These are phyloP conservation scores for Congeria kusceri DNA, from an alignment of 2,888 invertebrate species.

Conservation along the genomic window DNA sequence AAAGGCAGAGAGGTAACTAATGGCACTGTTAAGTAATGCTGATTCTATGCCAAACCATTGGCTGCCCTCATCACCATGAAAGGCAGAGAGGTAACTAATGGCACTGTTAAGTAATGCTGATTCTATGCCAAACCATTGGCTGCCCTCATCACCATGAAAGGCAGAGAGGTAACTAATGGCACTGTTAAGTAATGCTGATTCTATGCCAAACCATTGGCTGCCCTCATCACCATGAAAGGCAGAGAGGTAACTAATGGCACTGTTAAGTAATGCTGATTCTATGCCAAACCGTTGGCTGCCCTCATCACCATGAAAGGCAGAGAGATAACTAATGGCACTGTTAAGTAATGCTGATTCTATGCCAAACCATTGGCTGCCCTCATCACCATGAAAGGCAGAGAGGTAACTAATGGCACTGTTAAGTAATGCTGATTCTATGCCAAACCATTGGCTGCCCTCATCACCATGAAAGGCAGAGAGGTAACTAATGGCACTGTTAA, in stretches of 20 bases:
- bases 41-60: constrained; percentile 98
- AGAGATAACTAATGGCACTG: too few relatives aligned
- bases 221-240: constrained; percentile 93
- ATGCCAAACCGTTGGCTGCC: constrained; percentile 98
- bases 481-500: too few relatives aligned
- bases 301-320: constrained; percentile 92
- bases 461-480: constrained; percentile 90
- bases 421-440: constrained; percentile 99
- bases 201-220: constrained; percentile 98
- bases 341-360: too few relatives aligned
- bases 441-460: constrained; percentile 97
- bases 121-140: constrained; percentile 99
- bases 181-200: too few relatives aligned
- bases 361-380: constrained; percentile 98
- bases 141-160: constrained; percentile 95
- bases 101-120: too few relatives aligned
- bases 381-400: constrained; percentile 91
- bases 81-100: constrained; percentile 86
- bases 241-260: constrained; percentile 86
- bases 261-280: too few relatives aligned
- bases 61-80: constrained; percentile 97
- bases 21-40: too few relatives aligned
- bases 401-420: too few relatives aligned
- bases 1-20: constrained; percentile 87
- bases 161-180: constrained; percentile 86